phyloP scores from a whole-genome alignment of 2,797 vertebrate species.

The Protosalanx chinensis region DNA sequence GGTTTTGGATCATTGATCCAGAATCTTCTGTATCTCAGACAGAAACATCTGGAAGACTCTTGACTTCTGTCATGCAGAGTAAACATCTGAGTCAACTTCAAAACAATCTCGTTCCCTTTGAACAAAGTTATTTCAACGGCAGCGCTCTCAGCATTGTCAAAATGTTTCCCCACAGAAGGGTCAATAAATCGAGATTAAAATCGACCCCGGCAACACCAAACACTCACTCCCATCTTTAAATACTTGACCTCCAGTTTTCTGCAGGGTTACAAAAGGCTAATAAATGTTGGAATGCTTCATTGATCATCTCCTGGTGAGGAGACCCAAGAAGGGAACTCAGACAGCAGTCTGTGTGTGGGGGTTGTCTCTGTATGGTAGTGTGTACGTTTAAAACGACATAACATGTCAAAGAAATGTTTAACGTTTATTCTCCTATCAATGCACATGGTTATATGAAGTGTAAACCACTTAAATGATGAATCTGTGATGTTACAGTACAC shows the following conservation, averaged over 20 bases:
- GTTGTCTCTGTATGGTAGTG: too few relatives aligned
- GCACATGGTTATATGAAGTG: background rate
- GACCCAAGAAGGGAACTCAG: background rate
- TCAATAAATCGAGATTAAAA: background rate
- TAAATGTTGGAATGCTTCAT: slow-evolving; percentile 18
- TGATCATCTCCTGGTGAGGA: slow-evolving; percentile 11
- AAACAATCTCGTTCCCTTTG: background rate
- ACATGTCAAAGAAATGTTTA: too few relatives aligned
- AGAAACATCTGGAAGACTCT: background rate
- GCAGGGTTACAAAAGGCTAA: slow-evolving; percentile 23
- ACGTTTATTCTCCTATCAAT: background rate
- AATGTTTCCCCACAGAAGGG: slow-evolving; percentile 14
- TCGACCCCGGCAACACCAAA: slow-evolving; percentile 14
- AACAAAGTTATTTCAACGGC: background rate
- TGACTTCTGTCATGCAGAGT: slow-evolving; percentile 2
- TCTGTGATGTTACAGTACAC: background rate
- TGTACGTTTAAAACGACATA: too few relatives aligned
- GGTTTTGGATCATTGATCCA: background rate
- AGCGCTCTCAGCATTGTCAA: slow-evolving; percentile 8
- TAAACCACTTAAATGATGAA: background rate
- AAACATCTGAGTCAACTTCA: slow-evolving; percentile 19
- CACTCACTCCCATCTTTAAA: slow-evolving; percentile 30
- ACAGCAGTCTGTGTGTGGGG: background rate
- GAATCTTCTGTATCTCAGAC: background rate
- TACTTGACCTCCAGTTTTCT: slow-evolving; percentile 11